Percentiles rank a stretch among this genome's conserved stretches.
Evolutionary conservation across 2,888 invertebrate species (phyloP).

Genomic region (Ctena decussata): DNA sequence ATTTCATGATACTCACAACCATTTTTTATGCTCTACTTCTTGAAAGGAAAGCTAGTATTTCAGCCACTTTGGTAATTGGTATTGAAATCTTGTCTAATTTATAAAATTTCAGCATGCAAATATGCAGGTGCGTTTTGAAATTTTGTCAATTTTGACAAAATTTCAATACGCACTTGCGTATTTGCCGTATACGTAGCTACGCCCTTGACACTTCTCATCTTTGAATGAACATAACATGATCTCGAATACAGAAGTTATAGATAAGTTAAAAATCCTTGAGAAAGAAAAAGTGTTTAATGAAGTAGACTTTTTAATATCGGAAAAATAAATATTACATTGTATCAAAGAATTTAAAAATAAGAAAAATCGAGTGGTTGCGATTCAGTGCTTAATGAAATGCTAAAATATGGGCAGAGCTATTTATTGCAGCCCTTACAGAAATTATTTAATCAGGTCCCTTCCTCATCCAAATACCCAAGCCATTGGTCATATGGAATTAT

Average conservation of each 20-base stretch:
- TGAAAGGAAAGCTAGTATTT: too few species aligned
- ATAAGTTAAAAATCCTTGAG: background rate
- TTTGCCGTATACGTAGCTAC: too few species aligned
- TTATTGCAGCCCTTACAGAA: background rate
- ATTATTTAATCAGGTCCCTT: background rate
- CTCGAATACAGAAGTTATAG: background rate
- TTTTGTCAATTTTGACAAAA: too few species aligned
- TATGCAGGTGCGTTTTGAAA: too few species aligned
- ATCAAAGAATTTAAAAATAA: slow-evolving; percentile 5
- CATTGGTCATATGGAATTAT: background rate
- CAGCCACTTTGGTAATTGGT: too few species aligned
- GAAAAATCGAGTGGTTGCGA: slow-evolving; percentile 11
- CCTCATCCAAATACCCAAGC: background rate
- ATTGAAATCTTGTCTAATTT: too few species aligned
- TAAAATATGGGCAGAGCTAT: background rate
- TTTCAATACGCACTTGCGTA: too few species aligned
- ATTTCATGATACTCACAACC: too few species aligned
- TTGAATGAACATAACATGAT: background rate
- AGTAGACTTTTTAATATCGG: background rate
- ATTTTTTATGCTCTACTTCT: too few species aligned
- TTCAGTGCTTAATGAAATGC: slow-evolving; percentile 7
- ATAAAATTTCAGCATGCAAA: too few species aligned
- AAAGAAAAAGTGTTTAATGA: background rate
- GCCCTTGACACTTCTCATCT: background rate
- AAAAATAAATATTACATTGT: background rate